phyloP scores from a whole-genome alignment of 2,888 invertebrate genomes.

The Netelia inedita region DNA sequence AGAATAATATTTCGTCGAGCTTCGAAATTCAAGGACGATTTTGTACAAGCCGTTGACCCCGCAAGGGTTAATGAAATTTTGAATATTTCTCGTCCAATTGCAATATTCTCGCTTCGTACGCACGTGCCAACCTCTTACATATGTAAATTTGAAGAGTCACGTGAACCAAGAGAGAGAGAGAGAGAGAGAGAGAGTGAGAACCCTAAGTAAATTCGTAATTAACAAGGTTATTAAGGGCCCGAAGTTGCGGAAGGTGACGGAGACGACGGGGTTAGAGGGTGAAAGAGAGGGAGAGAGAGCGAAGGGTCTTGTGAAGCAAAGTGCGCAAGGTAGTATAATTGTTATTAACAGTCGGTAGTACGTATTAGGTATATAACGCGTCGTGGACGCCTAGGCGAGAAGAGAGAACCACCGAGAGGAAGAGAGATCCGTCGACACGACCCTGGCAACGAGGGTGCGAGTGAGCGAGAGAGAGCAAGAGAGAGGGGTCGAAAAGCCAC shows the following conservation, averaged over 20 bases:
- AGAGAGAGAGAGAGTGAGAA: neutral
- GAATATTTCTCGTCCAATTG: conserved; percentile 18
- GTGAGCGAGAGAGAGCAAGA: conserved; percentile 1
- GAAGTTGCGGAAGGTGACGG: conserved; percentile 41
- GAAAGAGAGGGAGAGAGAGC: neutral
- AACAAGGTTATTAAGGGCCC: conserved; percentile 49
- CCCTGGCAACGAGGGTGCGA: neutral
- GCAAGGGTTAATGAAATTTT: conserved; percentile 21
- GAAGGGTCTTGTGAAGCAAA: conserved; percentile 24
- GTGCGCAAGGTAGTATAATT: conserved; percentile 55
- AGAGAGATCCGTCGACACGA: conserved; percentile 1
- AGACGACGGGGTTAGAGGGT: neutral
- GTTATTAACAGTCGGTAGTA: conserved; percentile 62
- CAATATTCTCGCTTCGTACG: conserved; percentile 1
- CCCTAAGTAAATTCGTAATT: conserved; percentile 61
- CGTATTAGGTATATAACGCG: conserved; percentile 22
- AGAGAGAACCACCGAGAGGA: neutral
- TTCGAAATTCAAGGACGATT: neutral
- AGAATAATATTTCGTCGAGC: neutral
- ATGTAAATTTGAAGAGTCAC: conserved; percentile 38
- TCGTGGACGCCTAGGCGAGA: conserved; percentile 24
- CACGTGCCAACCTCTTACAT: neutral
- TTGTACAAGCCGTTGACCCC: conserved; percentile 7
- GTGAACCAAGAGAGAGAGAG: neutral
- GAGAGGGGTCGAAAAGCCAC: conserved; percentile 50